A percentile compares a stretch with the other conserved stretches of the same genome.
These are phyloP conservation scores for Passer domesticus DNA, from an alignment of 2,113 vertebrate genomes.

Conservation along the genomic window DNA sequence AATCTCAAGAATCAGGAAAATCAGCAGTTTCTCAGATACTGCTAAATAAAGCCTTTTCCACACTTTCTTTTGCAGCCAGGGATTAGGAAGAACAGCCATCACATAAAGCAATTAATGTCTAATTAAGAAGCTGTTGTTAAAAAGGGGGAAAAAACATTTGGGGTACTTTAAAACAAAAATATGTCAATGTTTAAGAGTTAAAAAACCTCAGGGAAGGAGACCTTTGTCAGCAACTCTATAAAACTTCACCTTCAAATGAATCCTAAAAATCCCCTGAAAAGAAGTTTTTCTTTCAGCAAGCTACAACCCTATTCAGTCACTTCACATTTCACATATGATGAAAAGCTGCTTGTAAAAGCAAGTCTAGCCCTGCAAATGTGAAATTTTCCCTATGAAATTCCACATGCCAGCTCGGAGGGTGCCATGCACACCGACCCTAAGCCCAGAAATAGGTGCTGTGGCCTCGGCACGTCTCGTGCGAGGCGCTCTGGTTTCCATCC, in stretches of 20 bases:
- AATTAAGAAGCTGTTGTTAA: not conserved
- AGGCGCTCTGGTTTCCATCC: not conserved
- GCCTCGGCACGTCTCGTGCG: not conserved
- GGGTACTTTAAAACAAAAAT: not conserved
- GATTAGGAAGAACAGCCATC: not conserved
- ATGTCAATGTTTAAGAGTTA: not conserved
- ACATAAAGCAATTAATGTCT: not conserved
- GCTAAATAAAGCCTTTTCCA: not conserved
- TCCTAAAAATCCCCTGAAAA: not conserved
- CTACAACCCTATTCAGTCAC: not conserved
- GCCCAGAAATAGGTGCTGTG: not conserved
- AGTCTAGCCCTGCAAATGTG: not conserved
- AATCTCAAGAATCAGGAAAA: not conserved
- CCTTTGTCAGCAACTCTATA: not conserved
- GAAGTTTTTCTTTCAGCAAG: not conserved
- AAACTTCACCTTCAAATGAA: not conserved
- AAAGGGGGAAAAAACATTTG: accelerated
- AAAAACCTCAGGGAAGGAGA: not conserved
- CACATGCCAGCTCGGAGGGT: not conserved
- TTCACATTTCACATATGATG: not conserved
- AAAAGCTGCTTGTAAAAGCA: not conserved
- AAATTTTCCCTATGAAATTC: not conserved
- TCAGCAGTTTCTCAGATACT: not conserved
- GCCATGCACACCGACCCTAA: accelerated
- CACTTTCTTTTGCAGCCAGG: not conserved